phyloP scores from a whole-genome alignment of 2,797 vertebrate species.

The Lepilemur ruficaudatus region DNA sequence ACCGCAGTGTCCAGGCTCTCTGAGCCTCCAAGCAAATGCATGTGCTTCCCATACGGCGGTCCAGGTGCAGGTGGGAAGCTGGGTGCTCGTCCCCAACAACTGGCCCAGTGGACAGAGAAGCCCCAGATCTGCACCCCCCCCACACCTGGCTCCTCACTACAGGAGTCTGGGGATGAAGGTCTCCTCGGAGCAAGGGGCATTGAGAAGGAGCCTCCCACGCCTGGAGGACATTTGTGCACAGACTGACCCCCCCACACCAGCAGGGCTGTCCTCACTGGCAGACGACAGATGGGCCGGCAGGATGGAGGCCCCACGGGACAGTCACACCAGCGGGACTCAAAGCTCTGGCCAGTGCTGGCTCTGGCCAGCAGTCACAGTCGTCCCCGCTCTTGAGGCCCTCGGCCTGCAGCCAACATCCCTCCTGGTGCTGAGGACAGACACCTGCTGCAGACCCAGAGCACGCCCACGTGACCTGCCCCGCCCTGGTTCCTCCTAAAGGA shows the following conservation, averaged over 20 bases:
- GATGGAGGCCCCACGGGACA: too few species aligned
- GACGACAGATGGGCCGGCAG: neutral
- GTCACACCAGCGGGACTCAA: neutral
- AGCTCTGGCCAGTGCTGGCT: neutral
- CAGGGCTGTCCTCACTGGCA: neutral
- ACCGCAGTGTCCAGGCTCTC: neutral
- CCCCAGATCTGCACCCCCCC: neutral
- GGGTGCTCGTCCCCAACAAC: neutral
- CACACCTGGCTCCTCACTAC: neutral
- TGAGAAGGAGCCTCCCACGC: neutral
- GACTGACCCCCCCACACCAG: neutral
- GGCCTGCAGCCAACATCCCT: rapidly evolving
- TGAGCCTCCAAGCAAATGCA: neutral
- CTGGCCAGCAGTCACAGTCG: too few species aligned
- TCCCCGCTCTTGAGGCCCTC: rapidly evolving
- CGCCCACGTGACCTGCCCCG: too few species aligned
- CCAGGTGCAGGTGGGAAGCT: neutral
- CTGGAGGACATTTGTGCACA: neutral
- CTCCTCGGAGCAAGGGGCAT: neutral
- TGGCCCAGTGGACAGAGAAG: neutral
- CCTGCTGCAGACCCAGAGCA: neutral
- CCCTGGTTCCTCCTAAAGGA: neutral
- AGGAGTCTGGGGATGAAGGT: neutral
- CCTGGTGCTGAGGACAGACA: rapidly evolving
- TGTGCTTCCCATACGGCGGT: neutral